Evolutionary conservation across 2,113 vertebrate genomes (phyloP).

Genomic region (Lagopus leucura): DNA sequence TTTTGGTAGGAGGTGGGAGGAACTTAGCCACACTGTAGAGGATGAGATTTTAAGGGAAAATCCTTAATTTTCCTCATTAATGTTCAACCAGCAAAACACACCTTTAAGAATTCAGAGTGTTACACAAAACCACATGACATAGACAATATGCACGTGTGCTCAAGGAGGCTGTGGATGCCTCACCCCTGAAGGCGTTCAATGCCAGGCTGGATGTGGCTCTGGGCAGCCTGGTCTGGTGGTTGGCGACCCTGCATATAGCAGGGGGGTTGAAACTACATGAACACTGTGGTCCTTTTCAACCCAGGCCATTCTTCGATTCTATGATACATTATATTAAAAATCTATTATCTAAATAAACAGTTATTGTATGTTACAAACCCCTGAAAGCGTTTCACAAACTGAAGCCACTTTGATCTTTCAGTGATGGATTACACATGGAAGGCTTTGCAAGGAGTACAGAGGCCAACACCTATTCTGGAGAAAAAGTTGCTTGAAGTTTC

Average conservation of each 20-base stretch:
- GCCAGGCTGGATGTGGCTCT: too few species aligned
- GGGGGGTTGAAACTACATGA: too few species aligned
- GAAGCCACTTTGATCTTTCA: not conserved
- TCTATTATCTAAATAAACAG: constrained; percentile 38
- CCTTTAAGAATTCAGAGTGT: constrained; percentile 6
- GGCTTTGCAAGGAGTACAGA: not conserved
- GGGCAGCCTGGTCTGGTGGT: too few species aligned
- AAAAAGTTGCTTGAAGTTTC: not conserved
- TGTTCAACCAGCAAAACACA: constrained; percentile 13
- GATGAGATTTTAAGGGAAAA: not conserved
- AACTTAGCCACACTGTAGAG: not conserved
- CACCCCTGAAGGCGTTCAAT: too few species aligned
- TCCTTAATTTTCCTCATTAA: too few species aligned
- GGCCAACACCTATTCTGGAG: constrained; percentile 22
- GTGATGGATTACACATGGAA: not conserved
- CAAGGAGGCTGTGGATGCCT: too few species aligned
- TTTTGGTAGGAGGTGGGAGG: not conserved
- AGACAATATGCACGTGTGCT: not conserved
- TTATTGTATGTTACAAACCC: constrained; percentile 45
- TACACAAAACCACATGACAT: not conserved
- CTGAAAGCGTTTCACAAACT: not conserved
- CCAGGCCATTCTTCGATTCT: too few species aligned
- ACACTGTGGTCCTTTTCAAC: too few species aligned
- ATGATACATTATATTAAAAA: constrained; percentile 6
- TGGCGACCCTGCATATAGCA: too few species aligned